These are phyloP conservation scores for Damaliscus lunatus DNA, from an alignment of 2,113 vertebrate genomes.

Conservation along the genomic window DNA sequence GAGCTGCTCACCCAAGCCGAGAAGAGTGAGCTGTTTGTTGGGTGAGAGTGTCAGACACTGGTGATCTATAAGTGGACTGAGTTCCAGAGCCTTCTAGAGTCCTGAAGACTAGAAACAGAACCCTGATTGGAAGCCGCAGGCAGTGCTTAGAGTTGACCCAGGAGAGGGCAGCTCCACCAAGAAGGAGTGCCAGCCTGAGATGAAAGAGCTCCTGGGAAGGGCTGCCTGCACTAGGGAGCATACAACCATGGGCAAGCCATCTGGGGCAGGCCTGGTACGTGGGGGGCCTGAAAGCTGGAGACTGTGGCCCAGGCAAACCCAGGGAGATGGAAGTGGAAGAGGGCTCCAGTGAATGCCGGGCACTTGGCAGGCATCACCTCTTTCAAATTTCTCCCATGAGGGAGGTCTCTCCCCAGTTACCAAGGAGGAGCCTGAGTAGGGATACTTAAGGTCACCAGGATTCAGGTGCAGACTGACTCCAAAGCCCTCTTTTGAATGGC, in stretches of 20 bases:
- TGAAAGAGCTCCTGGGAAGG: neutral
- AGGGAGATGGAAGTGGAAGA: neutral
- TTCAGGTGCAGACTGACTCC: neutral
- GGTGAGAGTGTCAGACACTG: neutral
- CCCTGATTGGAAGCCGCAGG: neutral
- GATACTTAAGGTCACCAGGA: neutral
- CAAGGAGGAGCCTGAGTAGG: neutral
- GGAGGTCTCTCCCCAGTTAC: neutral
- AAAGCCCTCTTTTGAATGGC: neutral
- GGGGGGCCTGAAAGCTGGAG: neutral
- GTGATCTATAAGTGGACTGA: too few relatives aligned
- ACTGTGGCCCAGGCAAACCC: neutral
- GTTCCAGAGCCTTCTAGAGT: neutral
- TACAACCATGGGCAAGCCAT: accelerated
- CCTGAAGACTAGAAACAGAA: neutral
- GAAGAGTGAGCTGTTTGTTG: neutral
- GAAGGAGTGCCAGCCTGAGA: neutral
- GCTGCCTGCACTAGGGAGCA: neutral
- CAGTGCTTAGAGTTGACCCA: neutral
- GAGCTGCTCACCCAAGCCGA: neutral
- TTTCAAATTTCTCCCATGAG: neutral
- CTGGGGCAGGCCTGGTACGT: neutral
- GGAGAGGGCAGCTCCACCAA: neutral
- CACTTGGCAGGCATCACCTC: accelerated
- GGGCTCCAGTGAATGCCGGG: neutral